Base-by-base conservation (phyloP, 2,888 invertebrate species). In the Odontothrips loti region DNA sequence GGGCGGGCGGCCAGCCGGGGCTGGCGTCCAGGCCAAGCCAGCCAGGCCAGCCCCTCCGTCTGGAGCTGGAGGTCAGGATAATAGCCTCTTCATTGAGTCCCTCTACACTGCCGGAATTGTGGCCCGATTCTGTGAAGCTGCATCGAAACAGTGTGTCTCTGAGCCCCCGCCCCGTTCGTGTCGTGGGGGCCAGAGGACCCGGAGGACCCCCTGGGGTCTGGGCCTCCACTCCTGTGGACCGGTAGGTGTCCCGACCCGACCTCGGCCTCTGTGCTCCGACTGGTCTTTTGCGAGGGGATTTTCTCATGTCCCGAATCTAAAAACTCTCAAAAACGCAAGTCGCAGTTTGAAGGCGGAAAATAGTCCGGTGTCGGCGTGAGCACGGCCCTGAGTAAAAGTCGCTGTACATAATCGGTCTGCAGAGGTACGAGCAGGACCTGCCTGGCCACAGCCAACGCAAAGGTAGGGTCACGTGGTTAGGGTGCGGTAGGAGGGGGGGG, bases 41-140 rank as follows among this genome's bases (percentile, higher is more conserved):
- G 34, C 34, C 34, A 43, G 34, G 34, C 34, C 34, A 27, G 68
- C 68, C 12, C 68, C 68, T 75, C 27, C 68, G 68, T 75, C 68
- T 75, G 68, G 68, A 75, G 68, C 23, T 75, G 23, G 27, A 68
- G 68, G 68, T 68, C 68, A 23, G 68, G 68, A 75, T 75, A 75
- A 75, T 75, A 75, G 68, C 68, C 68, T 75, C 68, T 75, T 75
- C 68, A 75, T 75, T 75, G 68, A 75, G 68, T 75, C 68, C 68
- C 68, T 23, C 68, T 75, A 58, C 58, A 58, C 58, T 58, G 58
- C 58, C 58, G 58, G 58, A 9, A 58, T 58, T 20, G 51, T 12
- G 51, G 51, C 58, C 58, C 17, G 58, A 0, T 58, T 58, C 15
- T 9, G 68, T 27, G 1, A 8, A 1, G 68, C 23, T 75, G 23